Evolutionary conservation across 2,888 invertebrate species (phyloP).

Genomic region (Callimorpha dominula): DNA sequence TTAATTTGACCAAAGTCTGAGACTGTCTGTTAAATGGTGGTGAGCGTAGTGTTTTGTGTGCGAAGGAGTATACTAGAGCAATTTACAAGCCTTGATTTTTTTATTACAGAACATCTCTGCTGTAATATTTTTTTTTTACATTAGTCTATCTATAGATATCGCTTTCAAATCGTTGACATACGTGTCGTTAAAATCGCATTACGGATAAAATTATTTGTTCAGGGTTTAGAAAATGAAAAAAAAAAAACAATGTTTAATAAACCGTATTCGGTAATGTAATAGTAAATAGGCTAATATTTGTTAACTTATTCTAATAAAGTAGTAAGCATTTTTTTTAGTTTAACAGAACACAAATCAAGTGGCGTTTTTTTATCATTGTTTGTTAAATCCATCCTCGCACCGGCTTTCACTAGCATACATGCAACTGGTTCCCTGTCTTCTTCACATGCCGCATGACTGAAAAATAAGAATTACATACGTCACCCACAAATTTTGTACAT

Average conservation of each 20-base stretch:
- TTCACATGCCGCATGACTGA: conserved; percentile 93
- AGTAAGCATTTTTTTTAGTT: conserved; percentile 61
- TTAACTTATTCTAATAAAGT: conserved; percentile 48
- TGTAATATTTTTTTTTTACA: no score
- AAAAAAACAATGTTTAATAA: not conserved
- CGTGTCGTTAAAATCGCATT: no score
- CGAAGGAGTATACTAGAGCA: no score
- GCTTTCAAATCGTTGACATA: no score
- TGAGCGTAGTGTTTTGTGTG: no score
- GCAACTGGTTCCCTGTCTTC: conserved; percentile 91
- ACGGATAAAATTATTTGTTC: no score
- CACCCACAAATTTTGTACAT: not conserved
- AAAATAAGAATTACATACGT: conserved; percentile 43
- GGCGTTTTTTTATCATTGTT: conserved; percentile 90
- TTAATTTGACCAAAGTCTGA: no score
- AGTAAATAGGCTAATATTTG: not conserved
- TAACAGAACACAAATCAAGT: conserved; percentile 86
- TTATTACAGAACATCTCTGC: no score
- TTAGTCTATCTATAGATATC: no score
- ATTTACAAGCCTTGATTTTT: no score
- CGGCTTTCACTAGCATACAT: conserved; percentile 88
- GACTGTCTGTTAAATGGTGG: no score
- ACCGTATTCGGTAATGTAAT: not conserved
- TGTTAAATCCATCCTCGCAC: conserved; percentile 86
- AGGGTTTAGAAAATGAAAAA: no score